Evolutionary conservation across 2,113 vertebrate genomes (phyloP).

Genomic region (Seriola quinqueradiata): DNA sequence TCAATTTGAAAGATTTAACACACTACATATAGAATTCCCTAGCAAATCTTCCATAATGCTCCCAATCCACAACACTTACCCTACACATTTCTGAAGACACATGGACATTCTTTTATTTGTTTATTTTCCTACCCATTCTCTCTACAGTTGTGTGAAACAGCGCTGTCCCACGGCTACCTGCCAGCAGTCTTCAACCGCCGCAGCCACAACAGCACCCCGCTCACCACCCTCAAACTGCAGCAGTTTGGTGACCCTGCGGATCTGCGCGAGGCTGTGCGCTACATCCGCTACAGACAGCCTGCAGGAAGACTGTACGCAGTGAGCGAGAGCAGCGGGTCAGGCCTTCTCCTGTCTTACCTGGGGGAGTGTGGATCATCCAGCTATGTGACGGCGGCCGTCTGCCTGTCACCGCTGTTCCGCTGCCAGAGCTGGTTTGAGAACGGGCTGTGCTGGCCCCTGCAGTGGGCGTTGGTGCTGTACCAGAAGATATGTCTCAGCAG

Average conservation of each 20-base stretch:
- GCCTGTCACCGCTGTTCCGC: slow-evolving; percentile 87
- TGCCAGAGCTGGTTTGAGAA: slow-evolving; percentile 89
- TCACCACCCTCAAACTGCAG: slow-evolving; percentile 88
- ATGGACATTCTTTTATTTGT: background rate
- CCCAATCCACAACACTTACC: background rate
- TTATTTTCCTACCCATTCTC: background rate
- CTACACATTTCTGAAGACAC: background rate
- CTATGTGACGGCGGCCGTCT: slow-evolving; percentile 87
- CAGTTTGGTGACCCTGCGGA: slow-evolving; percentile 88
- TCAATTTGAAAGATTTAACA: too few species aligned
- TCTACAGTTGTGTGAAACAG: slow-evolving; percentile 85
- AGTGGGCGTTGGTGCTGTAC: slow-evolving; percentile 83
- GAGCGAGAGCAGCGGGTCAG: slow-evolving; percentile 87
- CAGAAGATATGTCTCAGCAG: slow-evolving; percentile 88
- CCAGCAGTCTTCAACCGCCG: slow-evolving; percentile 90
- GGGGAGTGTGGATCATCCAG: slow-evolving; percentile 90
- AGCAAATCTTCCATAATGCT: background rate
- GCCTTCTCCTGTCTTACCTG: slow-evolving; percentile 88
- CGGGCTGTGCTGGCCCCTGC: slow-evolving; percentile 81
- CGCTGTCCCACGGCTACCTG: slow-evolving; percentile 85
- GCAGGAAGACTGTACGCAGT: slow-evolving; percentile 85
- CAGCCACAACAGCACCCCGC: slow-evolving; percentile 88
- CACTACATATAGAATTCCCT: background rate
- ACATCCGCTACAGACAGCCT: slow-evolving; percentile 87
- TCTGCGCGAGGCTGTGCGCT: slow-evolving; percentile 86